Percentiles rank a stretch among this genome's conserved stretches.
phyloP scores from a whole-genome alignment of 2,888 invertebrate genomes.

The Troides oblongomaculatus region DNA sequence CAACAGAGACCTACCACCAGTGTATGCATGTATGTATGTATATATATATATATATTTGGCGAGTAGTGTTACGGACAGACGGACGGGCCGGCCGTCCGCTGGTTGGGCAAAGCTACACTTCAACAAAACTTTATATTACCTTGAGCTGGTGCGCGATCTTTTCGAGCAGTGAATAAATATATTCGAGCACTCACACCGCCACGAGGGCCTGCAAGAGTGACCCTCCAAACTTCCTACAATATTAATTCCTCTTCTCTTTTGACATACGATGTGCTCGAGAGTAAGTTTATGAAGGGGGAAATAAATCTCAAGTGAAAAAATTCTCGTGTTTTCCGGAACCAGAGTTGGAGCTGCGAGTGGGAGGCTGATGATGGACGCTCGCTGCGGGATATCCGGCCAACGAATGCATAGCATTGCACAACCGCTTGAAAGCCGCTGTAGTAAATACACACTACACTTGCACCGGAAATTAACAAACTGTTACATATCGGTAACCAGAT shows the following conservation, averaged over 20 bases:
- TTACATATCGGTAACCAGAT: too few relatives aligned
- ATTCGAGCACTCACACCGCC: conserved; percentile 5
- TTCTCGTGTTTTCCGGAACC: background rate
- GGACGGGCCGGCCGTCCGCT: background rate
- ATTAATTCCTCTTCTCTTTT: conserved; percentile 22
- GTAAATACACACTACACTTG: too few relatives aligned
- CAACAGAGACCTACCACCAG: too few relatives aligned
- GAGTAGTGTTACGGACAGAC: too few relatives aligned
- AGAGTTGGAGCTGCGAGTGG: too few relatives aligned
- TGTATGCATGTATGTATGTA: too few relatives aligned
- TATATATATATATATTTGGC: too few relatives aligned
- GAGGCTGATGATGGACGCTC: too few relatives aligned
- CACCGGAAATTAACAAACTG: too few relatives aligned
- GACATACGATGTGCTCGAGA: conserved; percentile 8
- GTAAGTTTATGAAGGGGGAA: conserved; percentile 10
- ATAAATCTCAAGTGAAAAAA: conserved; percentile 6
- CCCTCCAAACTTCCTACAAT: conserved; percentile 22
- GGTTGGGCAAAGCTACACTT: background rate
- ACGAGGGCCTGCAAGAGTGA: conserved; percentile 1
- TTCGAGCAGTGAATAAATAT: conserved; percentile 17
- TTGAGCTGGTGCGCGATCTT: background rate
- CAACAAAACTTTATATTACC: background rate
- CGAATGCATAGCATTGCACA: too few relatives aligned
- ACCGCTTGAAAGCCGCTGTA: too few relatives aligned
- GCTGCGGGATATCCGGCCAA: too few relatives aligned